Evolutionary conservation across 53 echinoderm and acorn worm genomes (phyloP).

Genomic region (Zoroaster sp.): DNA sequence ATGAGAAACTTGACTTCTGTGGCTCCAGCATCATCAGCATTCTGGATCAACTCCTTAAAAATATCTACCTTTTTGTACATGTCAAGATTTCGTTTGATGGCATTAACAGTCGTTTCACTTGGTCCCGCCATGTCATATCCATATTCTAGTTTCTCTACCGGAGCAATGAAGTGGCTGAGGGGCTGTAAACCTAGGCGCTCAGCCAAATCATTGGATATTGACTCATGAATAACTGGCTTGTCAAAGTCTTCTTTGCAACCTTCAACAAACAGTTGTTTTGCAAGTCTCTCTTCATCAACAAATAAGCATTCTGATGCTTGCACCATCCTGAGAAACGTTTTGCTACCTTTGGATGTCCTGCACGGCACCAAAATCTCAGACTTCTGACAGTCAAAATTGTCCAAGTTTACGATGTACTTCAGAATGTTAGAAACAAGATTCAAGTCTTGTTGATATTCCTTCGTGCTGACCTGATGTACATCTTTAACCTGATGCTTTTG

Average conservation of each 20-base stretch:
- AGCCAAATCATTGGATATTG: constrained; percentile 42
- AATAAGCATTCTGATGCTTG: constrained; percentile 7
- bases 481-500: neutral
- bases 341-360: neutral
- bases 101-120: constrained; percentile 38
- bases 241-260: neutral
- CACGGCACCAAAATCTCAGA: constrained; percentile 29
- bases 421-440: constrained; percentile 35
- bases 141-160: constrained; percentile 5
- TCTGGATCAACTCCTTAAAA: constrained; percentile 89
- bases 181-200: constrained; percentile 32
- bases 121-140: constrained; percentile 42
- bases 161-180: constrained; percentile 50
- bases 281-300: constrained; percentile 47
- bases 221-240: constrained; percentile 48
- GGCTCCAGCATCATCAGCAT: constrained; percentile 94
- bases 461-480: neutral
- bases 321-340: neutral
- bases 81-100: constrained; percentile 54
- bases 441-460: constrained; percentile 27
- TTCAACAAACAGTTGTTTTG: neutral
- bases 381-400: neutral
- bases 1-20: constrained; percentile 84
- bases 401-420: neutral
- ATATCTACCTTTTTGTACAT: constrained; percentile 60